Evolutionary conservation across 2,888 invertebrate species (phyloP).

Genomic region (Drosophila ochracea): DNA sequence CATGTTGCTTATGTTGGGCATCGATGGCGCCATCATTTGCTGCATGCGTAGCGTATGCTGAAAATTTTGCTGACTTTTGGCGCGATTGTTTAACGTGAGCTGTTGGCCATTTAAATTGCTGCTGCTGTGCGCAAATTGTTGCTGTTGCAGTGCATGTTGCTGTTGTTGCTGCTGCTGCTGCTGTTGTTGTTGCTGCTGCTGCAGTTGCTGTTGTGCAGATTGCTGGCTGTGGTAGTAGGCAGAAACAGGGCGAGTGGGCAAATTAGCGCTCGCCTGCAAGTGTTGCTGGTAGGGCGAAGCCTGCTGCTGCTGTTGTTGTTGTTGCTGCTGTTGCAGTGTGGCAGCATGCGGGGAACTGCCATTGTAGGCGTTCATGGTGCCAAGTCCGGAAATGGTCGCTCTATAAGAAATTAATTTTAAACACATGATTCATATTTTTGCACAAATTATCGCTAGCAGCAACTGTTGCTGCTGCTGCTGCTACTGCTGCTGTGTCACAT

Average conservation of each 20-base stretch:
- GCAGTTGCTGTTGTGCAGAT: conserved; percentile 73
- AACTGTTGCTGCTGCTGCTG: conserved; percentile 34
- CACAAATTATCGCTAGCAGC: conserved; percentile 2
- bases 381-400: conserved; percentile 81
- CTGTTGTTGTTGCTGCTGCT: conserved; percentile 77
- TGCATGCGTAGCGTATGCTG: conserved; percentile 84
- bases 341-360: conserved; percentile 83
- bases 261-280: conserved; percentile 68
- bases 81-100: conserved; percentile 78
- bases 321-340: conserved; percentile 75
- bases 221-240: conserved; percentile 84
- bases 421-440: neutral
- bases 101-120: conserved; percentile 82
- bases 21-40: conserved; percentile 85
- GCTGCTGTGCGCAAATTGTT: conserved; percentile 82
- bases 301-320: conserved; percentile 67
- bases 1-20: conserved; percentile 85
- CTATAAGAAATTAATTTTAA: conserved; percentile 58
- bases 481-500: conserved; percentile 26
- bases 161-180: conserved; percentile 62
- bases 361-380: conserved; percentile 81
- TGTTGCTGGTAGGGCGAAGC: conserved; percentile 67
- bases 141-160: conserved; percentile 77
- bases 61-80: conserved; percentile 81
- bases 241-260: conserved; percentile 84